These are phyloP conservation scores for Ochropleura plecta DNA, from an alignment of 2,888 invertebrate genomes.

Conservation along the genomic window DNA sequence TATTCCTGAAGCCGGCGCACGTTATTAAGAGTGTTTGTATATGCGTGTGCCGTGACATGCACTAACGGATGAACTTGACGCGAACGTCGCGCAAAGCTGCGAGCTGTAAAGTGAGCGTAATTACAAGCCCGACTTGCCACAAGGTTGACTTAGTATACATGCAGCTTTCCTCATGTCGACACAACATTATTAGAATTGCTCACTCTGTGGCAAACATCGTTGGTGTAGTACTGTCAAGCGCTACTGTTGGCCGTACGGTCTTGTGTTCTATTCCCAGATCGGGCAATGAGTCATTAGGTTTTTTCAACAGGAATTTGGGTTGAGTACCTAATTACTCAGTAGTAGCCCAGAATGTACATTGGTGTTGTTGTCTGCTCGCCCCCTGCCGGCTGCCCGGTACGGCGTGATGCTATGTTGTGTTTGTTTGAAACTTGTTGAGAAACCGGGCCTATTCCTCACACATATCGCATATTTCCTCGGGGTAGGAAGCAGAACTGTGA, in stretches of 20 bases:
- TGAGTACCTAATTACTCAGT: neutral
- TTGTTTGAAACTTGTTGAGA: neutral
- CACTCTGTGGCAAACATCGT: neutral
- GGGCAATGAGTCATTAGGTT: neutral
- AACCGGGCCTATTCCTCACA: neutral
- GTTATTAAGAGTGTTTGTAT: neutral
- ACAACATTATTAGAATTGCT: neutral
- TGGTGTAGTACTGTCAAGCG: neutral
- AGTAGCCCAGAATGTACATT: neutral
- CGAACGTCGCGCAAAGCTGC: neutral
- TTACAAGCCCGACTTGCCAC: neutral
- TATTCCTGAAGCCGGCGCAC: neutral
- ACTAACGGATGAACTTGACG: neutral
- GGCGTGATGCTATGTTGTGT: neutral
- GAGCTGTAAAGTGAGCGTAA: neutral
- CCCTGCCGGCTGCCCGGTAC: neutral
- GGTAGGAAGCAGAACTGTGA: neutral
- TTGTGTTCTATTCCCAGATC: neutral
- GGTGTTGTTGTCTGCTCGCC: neutral
- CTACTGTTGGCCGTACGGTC: neutral
- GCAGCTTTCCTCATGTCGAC: neutral
- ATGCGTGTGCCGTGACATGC: neutral
- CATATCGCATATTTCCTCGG: too few relatives aligned
- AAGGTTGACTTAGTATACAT: neutral
- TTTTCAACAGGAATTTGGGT: neutral